Evolutionary conservation across 2,797 vertebrate genomes (phyloP).

Genomic region (Sebastiscus tertius): DNA sequence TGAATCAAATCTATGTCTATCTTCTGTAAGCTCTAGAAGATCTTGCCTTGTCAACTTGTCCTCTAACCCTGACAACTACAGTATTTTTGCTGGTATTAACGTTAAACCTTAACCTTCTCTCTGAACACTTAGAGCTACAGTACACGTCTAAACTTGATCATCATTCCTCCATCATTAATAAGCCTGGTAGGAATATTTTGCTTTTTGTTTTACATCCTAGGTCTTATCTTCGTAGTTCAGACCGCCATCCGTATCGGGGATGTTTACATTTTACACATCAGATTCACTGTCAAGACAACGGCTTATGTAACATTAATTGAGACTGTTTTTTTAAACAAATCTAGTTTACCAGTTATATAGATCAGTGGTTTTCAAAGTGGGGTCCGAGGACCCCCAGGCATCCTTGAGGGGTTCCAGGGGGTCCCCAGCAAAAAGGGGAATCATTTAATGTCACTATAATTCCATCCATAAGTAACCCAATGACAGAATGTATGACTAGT

Average conservation of each 20-base stretch:
- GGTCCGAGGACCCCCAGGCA: too few relatives aligned
- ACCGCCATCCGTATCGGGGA: fast-evolving
- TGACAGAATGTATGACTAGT: neutral
- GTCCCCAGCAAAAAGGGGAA: neutral
- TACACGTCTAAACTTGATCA: neutral
- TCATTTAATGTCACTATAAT: too few relatives aligned
- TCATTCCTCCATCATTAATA: neutral
- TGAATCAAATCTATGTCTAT: neutral
- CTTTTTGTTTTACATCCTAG: neutral
- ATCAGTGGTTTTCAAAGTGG: too few relatives aligned
- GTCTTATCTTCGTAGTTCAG: neutral
- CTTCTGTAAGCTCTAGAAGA: neutral
- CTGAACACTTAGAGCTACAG: neutral
- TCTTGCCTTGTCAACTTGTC: neutral
- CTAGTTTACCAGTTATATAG: neutral
- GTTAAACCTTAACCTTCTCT: neutral
- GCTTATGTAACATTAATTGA: neutral
- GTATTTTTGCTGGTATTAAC: neutral
- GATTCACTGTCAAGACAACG: too few relatives aligned
- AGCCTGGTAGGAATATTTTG: neutral
- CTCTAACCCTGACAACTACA: neutral
- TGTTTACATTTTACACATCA: neutral
- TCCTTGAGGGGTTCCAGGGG: too few relatives aligned
- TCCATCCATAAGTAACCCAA: too few relatives aligned
- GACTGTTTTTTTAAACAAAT: neutral